Evolutionary conservation across 2,888 invertebrate genomes (phyloP), one percentile per base, ranked within the genome.

Genomic region (Stenolophus ochropezus): DNA sequence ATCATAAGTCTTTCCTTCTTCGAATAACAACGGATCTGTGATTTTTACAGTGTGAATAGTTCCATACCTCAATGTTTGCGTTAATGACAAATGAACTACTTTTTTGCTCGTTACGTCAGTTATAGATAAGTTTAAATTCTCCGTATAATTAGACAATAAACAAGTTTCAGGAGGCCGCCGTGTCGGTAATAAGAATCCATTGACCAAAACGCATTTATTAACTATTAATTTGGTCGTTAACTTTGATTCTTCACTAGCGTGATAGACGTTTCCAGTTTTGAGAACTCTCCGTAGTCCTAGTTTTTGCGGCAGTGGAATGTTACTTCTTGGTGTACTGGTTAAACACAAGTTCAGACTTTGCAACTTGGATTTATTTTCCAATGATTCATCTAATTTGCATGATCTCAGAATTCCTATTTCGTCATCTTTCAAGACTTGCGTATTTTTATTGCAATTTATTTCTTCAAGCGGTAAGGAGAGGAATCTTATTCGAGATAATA

Each of bases 401-500:
- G 80, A 73, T 53, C 69, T 47, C n/a, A 80, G 42, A 56, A 73
- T 23, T 56, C 14, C 23, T 20, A 80, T 73, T 80, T 80, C 80
- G 23, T 80, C 80, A 73, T 80, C 73, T 33, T 73, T 21, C 58
- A 80, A 58, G 11, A 80, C 33, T 42, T 80, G 73, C n/a, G 71
- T 14, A 20, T 14, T 56, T 53, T 69, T 79, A 73, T 80, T 69
- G n/a, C n/a, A n/a, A 16, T 47, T 49, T 25, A 73, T 25, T 21
- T 33, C 73, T n/a, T 73, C 42, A 1, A 27, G 33, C 6, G 80
- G 73, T 18, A 80, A 8, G 2, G 73, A 18, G 18, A 80, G 73
- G 56, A 92, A 91, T 83, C 92, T 88, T 82, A 92, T 86, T 76
- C 90, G 86, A 82, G 89, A 86, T 73, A 91, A 89, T 76, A 91